Conservation (phyloP, 2,888 invertebrate genomes). For the Fragum whitleyi region DNA sequence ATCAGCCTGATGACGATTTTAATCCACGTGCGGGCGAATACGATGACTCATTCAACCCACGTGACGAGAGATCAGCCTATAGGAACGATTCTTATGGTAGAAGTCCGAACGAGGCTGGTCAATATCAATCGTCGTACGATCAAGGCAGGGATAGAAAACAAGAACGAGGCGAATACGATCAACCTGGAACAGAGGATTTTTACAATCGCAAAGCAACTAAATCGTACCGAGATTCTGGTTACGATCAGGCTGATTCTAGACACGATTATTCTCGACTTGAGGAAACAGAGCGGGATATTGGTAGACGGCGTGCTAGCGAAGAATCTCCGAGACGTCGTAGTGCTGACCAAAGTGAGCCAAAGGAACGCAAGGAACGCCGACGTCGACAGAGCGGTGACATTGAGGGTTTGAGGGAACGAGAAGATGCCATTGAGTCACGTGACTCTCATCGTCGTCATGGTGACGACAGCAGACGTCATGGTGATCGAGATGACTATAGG, state of each 20-base stretch:
- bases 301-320: constrained; percentile 29
- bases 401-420: constrained; percentile 53
- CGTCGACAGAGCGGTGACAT: constrained; percentile 56
- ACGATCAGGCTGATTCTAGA: constrained; percentile 26
- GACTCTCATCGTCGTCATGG: constrained; percentile 21
- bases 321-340: constrained; percentile 40
- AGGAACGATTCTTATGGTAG: neutral
- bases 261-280: constrained; percentile 14
- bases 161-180: neutral
- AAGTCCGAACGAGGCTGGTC: neutral
- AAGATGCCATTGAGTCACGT: constrained; percentile 33
- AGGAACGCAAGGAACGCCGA: constrained; percentile 47
- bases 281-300: neutral
- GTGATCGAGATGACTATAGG: constrained; percentile 21
- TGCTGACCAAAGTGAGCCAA: constrained; percentile 26
- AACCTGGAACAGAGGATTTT: constrained; percentile 4
- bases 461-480: constrained; percentile 1
- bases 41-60: constrained; percentile 6
- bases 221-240: constrained; percentile 13
- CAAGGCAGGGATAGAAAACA: neutral
- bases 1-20: constrained; percentile 48
- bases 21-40: constrained; percentile 44
- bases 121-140: neutral
- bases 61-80: constrained; percentile 16
- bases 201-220: constrained; percentile 11